Evolutionary conservation across 2,113 vertebrate genomes (phyloP).

Genomic region (Tretioscincus oriximinensis): DNA sequence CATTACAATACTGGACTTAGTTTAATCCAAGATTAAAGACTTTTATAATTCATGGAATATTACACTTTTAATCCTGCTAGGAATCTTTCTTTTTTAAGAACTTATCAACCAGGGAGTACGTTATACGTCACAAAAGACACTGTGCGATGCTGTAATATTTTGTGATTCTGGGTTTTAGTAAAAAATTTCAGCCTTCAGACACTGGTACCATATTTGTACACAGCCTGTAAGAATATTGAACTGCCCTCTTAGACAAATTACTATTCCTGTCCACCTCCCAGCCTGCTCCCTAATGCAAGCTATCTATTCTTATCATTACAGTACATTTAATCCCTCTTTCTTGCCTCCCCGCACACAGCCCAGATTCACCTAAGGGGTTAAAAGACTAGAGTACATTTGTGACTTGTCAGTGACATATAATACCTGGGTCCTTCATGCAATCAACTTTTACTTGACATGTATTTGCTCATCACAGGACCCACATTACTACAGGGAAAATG

Average conservation of each 20-base stretch:
- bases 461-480: conserved; percentile 96
- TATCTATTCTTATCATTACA: conserved; percentile 85
- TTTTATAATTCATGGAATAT: neutral
- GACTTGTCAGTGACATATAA: conserved; percentile 98
- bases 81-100: neutral
- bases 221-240: conserved; percentile 55
- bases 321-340: conserved; percentile 85
- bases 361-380: conserved; percentile 83
- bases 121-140: conserved; percentile 41
- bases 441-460: conserved; percentile 99
- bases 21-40: neutral
- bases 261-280: conserved; percentile 66
- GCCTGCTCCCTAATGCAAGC: conserved; percentile 67
- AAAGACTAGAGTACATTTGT: conserved; percentile 91
- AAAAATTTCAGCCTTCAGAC: conserved; percentile 57
- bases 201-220: conserved; percentile 54
- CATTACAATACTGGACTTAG: neutral
- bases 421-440: conserved; percentile 92
- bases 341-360: conserved; percentile 62
- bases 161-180: conserved; percentile 17
- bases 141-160: conserved; percentile 51
- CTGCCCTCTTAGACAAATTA: conserved; percentile 59
- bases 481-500: conserved; percentile 86
- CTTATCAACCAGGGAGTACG: conserved; percentile 44
- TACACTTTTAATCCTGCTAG: neutral